Evolutionary conservation across 2,797 vertebrate genomes (phyloP), one percentile per base, ranked within the genome.

Genomic region (Garrulus glandarius): DNA sequence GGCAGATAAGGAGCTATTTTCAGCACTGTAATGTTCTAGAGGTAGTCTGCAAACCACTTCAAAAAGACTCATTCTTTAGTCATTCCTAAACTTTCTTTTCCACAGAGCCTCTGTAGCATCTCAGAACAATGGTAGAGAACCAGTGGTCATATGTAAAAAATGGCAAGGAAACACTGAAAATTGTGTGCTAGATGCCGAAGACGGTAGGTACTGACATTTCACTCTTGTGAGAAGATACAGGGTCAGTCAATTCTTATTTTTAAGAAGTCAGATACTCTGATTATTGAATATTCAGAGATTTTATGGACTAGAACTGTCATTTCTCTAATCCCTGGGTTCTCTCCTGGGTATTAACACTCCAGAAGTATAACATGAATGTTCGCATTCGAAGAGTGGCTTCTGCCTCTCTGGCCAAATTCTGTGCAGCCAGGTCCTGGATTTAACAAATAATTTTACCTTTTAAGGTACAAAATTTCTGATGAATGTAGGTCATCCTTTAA

Each of bases 1-100:
- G 92, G 94, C 94, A 97, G 95, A 93, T 83, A 75, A 95, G 94
- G 94, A 93, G 63, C 87, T 96, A 76, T 92, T 82, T 97, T 87
- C 69, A 83, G 89, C 67, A n/a, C 86, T 95, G 4, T 85, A 50
- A 93, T 84, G 82, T 96, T 85, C 63, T 81, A 78, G 92, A 83
- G 74, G 44, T 15, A 86, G 76, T 46, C 81, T 61, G 47, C 29
- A 84, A 72, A 34, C 22, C 2, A 2, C 47, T 91, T 77, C 69
- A 91, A 55, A 93, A 5, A 70, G 78, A 23, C 22, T 63, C 8
- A 1, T 85, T 88, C 65, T 89, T 86, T 21, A 71, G 84, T 86
- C 67, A 88, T 89, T 68, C 36, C 65, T 53, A 60, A 96, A 88
- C 49, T 84, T 87, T 75, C 27, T 88, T 94, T 80, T 84, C 85